Evolutionary conservation across 2,888 invertebrate genomes (phyloP).

Genomic region (Drosophila subquinaria): DNA sequence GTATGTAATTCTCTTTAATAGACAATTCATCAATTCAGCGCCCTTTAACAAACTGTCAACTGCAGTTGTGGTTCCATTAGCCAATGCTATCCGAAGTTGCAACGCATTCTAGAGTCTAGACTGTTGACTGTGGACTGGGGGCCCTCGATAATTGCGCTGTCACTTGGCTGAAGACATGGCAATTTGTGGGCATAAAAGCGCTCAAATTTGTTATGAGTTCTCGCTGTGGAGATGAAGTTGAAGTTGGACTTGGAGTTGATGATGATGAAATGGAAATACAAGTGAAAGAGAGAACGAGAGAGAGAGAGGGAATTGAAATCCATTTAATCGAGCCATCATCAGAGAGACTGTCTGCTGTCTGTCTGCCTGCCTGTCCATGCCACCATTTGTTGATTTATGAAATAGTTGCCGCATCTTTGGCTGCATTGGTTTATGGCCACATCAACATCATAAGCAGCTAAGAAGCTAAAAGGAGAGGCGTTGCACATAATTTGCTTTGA

Average conservation of each 20-base stretch:
- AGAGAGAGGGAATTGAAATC: constrained; percentile 61
- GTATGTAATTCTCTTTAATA: constrained; percentile 46
- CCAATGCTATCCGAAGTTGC: constrained; percentile 31
- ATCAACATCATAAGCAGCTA: constrained; percentile 37
- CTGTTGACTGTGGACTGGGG: constrained; percentile 11
- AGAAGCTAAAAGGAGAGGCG: constrained; percentile 79
- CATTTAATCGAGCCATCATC: constrained; percentile 81
- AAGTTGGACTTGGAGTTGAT: constrained; percentile 37
- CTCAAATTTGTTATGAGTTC: constrained; percentile 78
- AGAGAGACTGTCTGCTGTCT: constrained; percentile 39
- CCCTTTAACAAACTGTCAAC: constrained; percentile 72
- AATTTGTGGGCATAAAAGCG: constrained; percentile 81
- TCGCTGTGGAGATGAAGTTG: constrained; percentile 20
- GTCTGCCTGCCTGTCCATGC: constrained; percentile 13
- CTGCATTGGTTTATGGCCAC: constrained; percentile 35
- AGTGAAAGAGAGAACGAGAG: constrained; percentile 17
- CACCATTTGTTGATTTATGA: constrained; percentile 77
- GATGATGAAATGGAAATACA: constrained; percentile 77
- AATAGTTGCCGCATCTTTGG: constrained; percentile 62
- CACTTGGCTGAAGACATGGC: constrained; percentile 80
- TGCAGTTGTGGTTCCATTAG: constrained; percentile 59
- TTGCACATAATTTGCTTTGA: constrained; percentile 81
- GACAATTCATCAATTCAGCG: constrained; percentile 77
- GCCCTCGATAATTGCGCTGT: constrained; percentile 79
- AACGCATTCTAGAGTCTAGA: constrained; percentile 21